A percentile compares a stretch with the other conserved stretches of the same genome.
phyloP scores from a whole-genome alignment of 2,888 invertebrate genomes.

The Coelogynopora nodosa region DNA sequence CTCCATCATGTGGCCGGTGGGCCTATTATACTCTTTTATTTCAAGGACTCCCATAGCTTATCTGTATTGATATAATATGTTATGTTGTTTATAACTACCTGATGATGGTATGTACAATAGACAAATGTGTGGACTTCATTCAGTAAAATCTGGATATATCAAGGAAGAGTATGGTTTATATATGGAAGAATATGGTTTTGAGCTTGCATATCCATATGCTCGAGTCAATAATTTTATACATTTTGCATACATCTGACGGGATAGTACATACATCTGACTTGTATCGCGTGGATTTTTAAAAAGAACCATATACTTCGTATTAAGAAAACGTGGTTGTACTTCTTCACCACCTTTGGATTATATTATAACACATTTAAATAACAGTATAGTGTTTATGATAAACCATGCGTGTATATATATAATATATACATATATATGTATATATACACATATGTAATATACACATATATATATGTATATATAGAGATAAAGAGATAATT shows the following conservation, averaged over 20 bases:
- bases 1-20: too few relatives aligned
- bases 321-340: background rate
- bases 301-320: background rate
- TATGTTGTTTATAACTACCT: background rate
- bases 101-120: background rate
- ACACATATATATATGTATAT: too few relatives aligned
- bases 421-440: too few relatives aligned
- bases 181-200: background rate
- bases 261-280: background rate
- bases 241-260: background rate
- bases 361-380: background rate
- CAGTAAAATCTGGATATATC: background rate
- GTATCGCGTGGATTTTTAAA: background rate
- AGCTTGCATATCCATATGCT: background rate
- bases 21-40: too few relatives aligned
- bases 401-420: background rate
- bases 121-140: background rate
- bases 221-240: background rate
- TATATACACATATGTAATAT: too few relatives aligned
- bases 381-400: background rate
- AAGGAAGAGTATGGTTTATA: too few relatives aligned
- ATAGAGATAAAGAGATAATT: too few relatives aligned
- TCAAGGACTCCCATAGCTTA: too few relatives aligned
- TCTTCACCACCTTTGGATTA: background rate
- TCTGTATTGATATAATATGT: background rate